Evolutionary conservation across 2,797 vertebrate genomes (phyloP).

Genomic region (Galago senegalensis): DNA sequence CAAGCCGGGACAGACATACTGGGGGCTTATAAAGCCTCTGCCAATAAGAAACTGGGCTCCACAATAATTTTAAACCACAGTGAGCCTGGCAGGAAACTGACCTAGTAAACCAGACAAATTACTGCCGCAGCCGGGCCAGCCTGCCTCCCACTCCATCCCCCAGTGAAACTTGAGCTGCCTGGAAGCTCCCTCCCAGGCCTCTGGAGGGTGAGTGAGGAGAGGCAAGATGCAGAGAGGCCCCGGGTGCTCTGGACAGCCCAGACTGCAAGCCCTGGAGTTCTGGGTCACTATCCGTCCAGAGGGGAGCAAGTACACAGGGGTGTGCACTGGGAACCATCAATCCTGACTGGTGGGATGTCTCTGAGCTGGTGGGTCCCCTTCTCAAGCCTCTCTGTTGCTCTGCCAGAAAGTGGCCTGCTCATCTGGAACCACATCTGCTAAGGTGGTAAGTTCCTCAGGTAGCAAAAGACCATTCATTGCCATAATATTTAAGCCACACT

Average conservation of each 20-base stretch:
- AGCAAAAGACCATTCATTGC: not conserved
- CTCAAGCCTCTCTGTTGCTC: not conserved
- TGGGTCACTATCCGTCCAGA: not conserved
- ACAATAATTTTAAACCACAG: conserved; percentile 68
- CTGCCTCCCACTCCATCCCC: not conserved
- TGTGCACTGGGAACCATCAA: fast-evolving
- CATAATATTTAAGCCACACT: not conserved
- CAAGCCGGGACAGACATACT: not conserved
- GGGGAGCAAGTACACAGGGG: not conserved
- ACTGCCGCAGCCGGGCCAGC: not conserved
- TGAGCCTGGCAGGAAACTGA: conserved; percentile 67
- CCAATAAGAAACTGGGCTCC: conserved; percentile 52
- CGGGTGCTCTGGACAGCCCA: not conserved
- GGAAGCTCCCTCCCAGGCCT: not conserved
- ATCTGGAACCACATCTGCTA: not conserved
- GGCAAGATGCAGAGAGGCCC: not conserved
- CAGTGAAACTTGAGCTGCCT: conserved; percentile 36
- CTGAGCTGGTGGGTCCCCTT: not conserved
- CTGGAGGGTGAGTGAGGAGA: not conserved
- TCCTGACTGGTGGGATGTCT: not conserved
- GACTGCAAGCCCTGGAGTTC: not conserved
- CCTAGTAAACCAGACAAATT: conserved; percentile 74
- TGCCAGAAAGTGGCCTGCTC: not conserved
- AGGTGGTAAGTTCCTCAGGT: not conserved
- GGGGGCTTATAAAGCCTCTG: conserved; percentile 43